Base-by-base conservation (phyloP, 1,140 invertebrate genomes). In the Charaxes varanes region DNA sequence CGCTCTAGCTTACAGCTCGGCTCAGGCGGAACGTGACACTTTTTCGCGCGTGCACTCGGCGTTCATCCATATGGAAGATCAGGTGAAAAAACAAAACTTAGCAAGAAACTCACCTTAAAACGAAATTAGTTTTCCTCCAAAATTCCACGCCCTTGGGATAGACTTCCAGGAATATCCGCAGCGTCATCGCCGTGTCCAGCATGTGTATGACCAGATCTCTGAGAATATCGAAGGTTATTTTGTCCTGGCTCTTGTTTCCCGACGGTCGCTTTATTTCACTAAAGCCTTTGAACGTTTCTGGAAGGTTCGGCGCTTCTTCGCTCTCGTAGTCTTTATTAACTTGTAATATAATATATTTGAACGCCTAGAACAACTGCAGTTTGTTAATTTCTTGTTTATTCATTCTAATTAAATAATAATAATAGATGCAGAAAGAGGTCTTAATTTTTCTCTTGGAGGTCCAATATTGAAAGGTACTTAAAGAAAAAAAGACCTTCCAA, bases 141-240 rank as follows among this genome's bases (percentile, higher is more conserved):
- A 68, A 76, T 35, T 54, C 32, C n/a, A 85, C 77, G 22, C 86
- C 78, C 1, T 83, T 68, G 10, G 87, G 82, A 60, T 90, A 91
- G 13, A 88, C 78, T 15, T 89, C 86, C 21, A 93, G 43, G 52
- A 94, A 91, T 49, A 88, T 62, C 38, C 83, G 83, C 24, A 94
- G 56, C 1, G 90, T 93, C 40, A 88, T 86, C 4, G 89, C 85
- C 19, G 87, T 90, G 64, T 95, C 93, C 41, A 91, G 53, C 7
- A 92, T 56, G 57, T 92, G 91, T 13, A 91, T 58, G n/a, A 91
- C 83, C n/a, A 93, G 67, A 67, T 94, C 91, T 42, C 88, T 85
- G 10, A 93, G 81, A 1, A 86, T 76, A 12, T 56, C 36, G 2
- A 86, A 59, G 1, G 77, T 85, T 18, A 88, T 65, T 31, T 84